Evolutionary conservation across 1,140 invertebrate genomes (phyloP), one percentile per base, ranked within the genome.

Genomic region (Diabrotica virgifera): DNA sequence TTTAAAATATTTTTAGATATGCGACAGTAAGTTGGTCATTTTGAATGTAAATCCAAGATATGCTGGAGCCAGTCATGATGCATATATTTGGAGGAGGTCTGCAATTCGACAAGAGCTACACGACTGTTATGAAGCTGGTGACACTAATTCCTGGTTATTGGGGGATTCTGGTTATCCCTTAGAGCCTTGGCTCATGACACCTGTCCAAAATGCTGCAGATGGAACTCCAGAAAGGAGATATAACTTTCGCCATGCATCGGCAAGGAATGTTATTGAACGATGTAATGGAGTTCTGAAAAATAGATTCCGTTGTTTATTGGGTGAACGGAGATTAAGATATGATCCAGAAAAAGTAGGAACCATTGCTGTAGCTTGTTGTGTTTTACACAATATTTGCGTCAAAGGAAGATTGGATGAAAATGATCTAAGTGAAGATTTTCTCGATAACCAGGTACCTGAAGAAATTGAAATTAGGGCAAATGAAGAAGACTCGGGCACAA

Each of bases 41-140:
- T n/a, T n/a, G n/a, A n/a, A n/a, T n/a, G 53, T 55, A 5, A 70
- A 74, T 69, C 64, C 65, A 24, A 65, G 72, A 11, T 77, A 64
- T 70, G 72, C 73, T 46, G 76, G 76, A 9, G 65, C 66, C 13
- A 62, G 59, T 8, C 74, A 76, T 64, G 77, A 78, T 71, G 55
- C 62, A 6, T 68, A 66, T 40, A 69, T 78, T 14, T 72, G 66
- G 63, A 50, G 36, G 11, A 61, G 37, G 11, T 66, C 64, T 14
- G 37, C 12, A 6, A 59, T 69, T 24, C 46, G 51, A 56, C 8
- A 66, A 11, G 53, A 69, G 46, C n/a, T 69, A 50, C 46, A 63
- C 9, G 7, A 40, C n/a, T 6, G 14, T 35, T 64, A 64, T 55
- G 11, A 59, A 6, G 53, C 37, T 46, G 62, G 57, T 52, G 24